phyloP scores from a whole-genome alignment of 2,113 vertebrate species.

The Emydura subglobosa region DNA sequence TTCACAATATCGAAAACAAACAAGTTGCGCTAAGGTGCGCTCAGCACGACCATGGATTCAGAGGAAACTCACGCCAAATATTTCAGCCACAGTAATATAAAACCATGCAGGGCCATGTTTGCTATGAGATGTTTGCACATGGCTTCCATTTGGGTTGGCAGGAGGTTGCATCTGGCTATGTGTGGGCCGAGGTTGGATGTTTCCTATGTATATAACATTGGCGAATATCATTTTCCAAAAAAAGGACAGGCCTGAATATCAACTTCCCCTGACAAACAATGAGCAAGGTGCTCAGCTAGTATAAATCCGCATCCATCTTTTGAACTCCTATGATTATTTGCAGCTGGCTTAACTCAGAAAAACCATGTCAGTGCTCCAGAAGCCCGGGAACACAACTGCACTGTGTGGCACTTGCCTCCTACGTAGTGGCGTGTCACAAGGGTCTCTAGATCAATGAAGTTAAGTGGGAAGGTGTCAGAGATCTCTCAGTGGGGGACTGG shows the following conservation, averaged over 20 bases:
- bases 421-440: too few species aligned
- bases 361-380: fast-evolving
- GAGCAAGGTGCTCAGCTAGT: not conserved
- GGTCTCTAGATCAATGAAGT: not conserved
- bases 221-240: not conserved
- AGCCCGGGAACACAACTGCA: too few species aligned
- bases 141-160: fast-evolving
- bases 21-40: fast-evolving
- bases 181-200: not conserved
- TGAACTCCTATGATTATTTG: not conserved
- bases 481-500: not conserved
- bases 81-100: too few species aligned
- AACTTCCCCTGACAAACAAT: fast-evolving
- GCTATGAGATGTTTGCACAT: not conserved
- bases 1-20: fast-evolving
- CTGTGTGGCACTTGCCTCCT: too few species aligned
- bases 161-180: not conserved
- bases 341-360: fast-evolving
- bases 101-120: too few species aligned
- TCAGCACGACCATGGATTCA: not conserved
- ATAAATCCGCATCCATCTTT: fast-evolving
- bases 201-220: not conserved
- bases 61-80: too few species aligned
- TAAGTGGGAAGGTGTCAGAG: not conserved
- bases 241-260: not conserved